phyloP scores from a whole-genome alignment of 2,888 invertebrate genomes.

The Nycteola revayana region DNA sequence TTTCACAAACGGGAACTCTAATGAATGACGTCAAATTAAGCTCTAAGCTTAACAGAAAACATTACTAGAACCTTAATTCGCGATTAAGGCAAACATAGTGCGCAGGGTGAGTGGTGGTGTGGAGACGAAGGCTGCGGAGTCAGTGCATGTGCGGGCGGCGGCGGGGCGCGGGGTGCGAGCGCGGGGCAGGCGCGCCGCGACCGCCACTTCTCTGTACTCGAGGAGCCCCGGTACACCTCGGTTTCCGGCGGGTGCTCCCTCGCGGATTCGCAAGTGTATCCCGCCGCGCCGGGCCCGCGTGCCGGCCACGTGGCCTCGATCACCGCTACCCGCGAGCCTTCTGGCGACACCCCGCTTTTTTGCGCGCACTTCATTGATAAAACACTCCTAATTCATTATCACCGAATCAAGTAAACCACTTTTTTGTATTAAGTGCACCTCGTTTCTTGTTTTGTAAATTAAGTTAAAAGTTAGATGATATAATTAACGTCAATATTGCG shows the following conservation, averaged over 20 bases:
- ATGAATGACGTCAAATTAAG: constrained; percentile 75
- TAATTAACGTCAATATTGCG: constrained; percentile 17
- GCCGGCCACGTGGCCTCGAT: constrained; percentile 69
- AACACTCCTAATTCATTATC: constrained; percentile 58
- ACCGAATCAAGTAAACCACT: constrained; percentile 47
- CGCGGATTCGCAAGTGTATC: constrained; percentile 70
- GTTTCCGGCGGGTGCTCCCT: constrained; percentile 78
- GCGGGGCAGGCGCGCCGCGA: constrained; percentile 67
- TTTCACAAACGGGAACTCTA: constrained; percentile 53
- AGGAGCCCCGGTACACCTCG: constrained; percentile 80
- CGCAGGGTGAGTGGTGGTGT: constrained; percentile 77
- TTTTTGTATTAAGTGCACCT: constrained; percentile 35
- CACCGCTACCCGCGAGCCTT: constrained; percentile 39
- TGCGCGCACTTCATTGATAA: constrained; percentile 63
- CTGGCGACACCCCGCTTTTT: constrained; percentile 54
- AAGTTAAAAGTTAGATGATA: constrained; percentile 12
- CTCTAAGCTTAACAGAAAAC: constrained; percentile 76
- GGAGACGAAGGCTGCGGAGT: constrained; percentile 74
- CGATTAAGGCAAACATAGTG: constrained; percentile 80
- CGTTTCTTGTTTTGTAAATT: constrained; percentile 15
- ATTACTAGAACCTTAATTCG: constrained; percentile 78
- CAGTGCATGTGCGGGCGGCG: constrained; percentile 68
- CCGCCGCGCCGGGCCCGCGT: constrained; percentile 60
- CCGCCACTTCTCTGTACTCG: constrained; percentile 79
- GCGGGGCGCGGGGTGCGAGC: constrained; percentile 48